Conservation (phyloP, 2,888 invertebrate species). For the Empis livida region DNA sequence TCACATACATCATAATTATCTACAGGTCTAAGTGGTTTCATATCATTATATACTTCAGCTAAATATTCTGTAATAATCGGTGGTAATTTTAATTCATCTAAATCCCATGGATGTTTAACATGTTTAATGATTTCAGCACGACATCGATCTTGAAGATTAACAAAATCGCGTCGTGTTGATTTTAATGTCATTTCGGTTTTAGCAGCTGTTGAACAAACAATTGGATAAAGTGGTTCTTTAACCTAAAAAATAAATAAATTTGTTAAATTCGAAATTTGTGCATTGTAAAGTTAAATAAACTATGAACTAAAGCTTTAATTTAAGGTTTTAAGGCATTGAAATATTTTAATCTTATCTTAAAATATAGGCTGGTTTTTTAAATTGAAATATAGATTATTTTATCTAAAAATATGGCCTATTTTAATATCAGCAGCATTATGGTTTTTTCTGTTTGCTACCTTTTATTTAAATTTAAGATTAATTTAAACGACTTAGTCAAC, state of each 20-base stretch:
- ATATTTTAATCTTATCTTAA: too few relatives aligned
- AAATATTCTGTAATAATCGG: constrained; percentile 44
- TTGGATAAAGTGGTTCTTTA: constrained; percentile 50
- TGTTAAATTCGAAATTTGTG: too few relatives aligned
- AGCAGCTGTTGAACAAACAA: constrained; percentile 59
- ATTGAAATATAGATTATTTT: too few relatives aligned
- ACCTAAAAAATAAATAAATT: constrained; percentile 27
- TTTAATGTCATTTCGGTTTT: constrained; percentile 59
- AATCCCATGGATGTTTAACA: constrained; percentile 37
- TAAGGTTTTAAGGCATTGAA: too few relatives aligned
- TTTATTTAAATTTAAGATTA: too few relatives aligned
- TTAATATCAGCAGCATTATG: too few relatives aligned
- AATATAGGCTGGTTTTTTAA: too few relatives aligned
- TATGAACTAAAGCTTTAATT: too few relatives aligned
- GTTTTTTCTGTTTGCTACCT: too few relatives aligned
- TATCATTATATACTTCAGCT: constrained; percentile 40
- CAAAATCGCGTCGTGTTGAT: constrained; percentile 46
- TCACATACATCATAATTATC: constrained; percentile 34
- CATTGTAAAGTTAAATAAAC: too few relatives aligned
- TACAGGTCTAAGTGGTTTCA: constrained; percentile 29
- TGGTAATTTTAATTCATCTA: constrained; percentile 45
- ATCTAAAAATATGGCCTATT: too few relatives aligned
- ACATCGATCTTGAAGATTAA: constrained; percentile 55
- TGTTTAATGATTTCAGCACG: constrained; percentile 47
- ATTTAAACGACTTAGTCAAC: too few relatives aligned